Conservation (phyloP, 2,113 vertebrate genomes). For the Nicator chloris region DNA sequence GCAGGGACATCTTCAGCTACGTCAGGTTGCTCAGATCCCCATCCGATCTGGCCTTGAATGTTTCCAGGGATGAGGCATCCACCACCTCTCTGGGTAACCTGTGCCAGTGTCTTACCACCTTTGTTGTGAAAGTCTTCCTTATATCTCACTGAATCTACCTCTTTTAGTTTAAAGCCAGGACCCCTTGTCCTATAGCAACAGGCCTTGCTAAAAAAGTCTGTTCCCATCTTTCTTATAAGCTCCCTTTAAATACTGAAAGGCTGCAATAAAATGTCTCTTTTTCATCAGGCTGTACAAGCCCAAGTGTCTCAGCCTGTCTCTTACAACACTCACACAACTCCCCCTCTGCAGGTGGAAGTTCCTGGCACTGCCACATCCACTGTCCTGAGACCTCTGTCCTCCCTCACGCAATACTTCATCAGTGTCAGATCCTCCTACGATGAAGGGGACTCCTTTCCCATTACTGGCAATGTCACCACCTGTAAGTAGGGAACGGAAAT, state of each 20-base stretch:
- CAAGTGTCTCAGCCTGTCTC: neutral
- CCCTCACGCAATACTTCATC: conserved; percentile 85
- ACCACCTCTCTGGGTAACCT: neutral
- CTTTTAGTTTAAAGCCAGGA: neutral
- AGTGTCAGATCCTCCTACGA: conserved; percentile 76
- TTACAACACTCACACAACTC: neutral
- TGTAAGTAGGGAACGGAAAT: conserved; percentile 71
- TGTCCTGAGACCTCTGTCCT: conserved; percentile 81
- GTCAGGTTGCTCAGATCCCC: neutral
- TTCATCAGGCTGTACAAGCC: neutral
- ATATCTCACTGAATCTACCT: neutral
- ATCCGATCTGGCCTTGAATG: too few species aligned
- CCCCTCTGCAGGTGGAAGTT: conserved; percentile 76
- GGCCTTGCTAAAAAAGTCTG: neutral
- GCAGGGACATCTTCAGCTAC: neutral
- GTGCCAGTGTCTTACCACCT: neutral
- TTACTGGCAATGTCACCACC: conserved; percentile 85
- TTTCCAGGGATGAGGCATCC: neutral
- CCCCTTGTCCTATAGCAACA: neutral
- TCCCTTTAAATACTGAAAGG: neutral
- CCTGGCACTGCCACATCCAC: conserved; percentile 74
- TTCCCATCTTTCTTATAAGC: neutral
- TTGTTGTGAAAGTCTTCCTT: neutral
- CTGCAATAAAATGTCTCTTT: neutral
- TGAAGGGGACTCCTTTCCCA: conserved; percentile 79